Evolutionary conservation across 2,888 invertebrate genomes (phyloP).

Genomic region (Cephus nigrinus): DNA sequence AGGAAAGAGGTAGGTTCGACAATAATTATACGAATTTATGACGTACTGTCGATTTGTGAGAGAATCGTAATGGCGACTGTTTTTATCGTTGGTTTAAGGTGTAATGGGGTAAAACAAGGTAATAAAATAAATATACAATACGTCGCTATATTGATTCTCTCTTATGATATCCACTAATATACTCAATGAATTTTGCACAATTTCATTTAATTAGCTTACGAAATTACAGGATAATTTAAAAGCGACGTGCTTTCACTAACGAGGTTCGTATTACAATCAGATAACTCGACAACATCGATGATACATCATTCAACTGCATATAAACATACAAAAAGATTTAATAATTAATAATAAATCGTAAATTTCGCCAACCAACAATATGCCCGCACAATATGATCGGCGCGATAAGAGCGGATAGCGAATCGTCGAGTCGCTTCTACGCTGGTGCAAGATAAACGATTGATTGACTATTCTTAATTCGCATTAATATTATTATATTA

Average conservation of each 20-base stretch:
- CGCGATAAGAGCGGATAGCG: not conserved
- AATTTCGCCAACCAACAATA: not conserved
- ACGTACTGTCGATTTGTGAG: not conserved
- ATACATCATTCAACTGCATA: slow-evolving; percentile 60
- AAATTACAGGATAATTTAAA: slow-evolving; percentile 53
- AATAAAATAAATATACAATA: not conserved
- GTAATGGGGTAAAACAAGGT: not conserved
- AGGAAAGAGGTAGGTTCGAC: not conserved
- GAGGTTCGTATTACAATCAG: slow-evolving; percentile 49
- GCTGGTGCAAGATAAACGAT: not conserved
- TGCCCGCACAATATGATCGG: not conserved
- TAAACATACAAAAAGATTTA: slow-evolving; percentile 57
- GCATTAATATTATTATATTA: not conserved
- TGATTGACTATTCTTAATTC: slow-evolving; percentile 4
- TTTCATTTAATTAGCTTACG: slow-evolving; percentile 50
- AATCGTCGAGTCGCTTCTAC: not conserved
- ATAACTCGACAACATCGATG: slow-evolving; percentile 43
- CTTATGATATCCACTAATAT: not conserved
- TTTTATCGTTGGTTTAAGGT: not conserved
- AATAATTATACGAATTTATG: not conserved
- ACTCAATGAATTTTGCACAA: slow-evolving; percentile 34
- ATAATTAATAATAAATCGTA: slow-evolving; percentile 9
- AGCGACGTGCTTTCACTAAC: slow-evolving; percentile 47
- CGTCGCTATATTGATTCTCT: no score
- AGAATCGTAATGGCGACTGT: not conserved